Evolutionary conservation across 1,140 invertebrate genomes (phyloP), one percentile per base, ranked within the genome.

Genomic region (Lucilia cuprina): DNA sequence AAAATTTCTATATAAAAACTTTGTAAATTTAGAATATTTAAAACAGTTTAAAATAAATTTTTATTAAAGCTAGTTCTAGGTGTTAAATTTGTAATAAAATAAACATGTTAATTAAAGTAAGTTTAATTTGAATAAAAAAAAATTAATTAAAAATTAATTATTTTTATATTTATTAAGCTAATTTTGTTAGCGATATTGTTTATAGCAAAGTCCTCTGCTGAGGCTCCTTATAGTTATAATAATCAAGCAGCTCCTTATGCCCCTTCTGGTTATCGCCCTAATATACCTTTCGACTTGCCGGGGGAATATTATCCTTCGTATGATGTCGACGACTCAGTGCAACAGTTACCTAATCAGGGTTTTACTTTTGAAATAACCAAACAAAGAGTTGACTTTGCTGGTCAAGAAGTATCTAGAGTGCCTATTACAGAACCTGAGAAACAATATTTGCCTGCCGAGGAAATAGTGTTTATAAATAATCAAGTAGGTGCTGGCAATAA

Each of bases 201-300:
- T 10, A 3, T 70, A 21, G 65, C 7, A 8, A 9, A n/a, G 3
- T 70, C 7, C 7, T 12, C 14, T 34, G 82, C 82, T 13, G 84
- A 84, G 77, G 84, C 82, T 70, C 80, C 80, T 2, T 65, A 21
- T 7, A 13, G 47, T 41, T 7, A 19, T 41, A 30, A 30, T 30
- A 30, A 30, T 30, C 25, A 30, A 30, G n/a, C 1, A 10, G 87
- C 86, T 4, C 87, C 88, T 1, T 91, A 91, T 86, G 83, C 88
- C 2, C 74, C 89, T 0, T 14, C 86, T 21, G 89, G 89, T 19
- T 90, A 87, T 89, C 88, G 88, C 9, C 89, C 89, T 2, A 75
- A 82, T 14, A 84, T 86, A 80, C 88, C 89, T 0, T 90, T 90
- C 30, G 84, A 87, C 34, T 55, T 89, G n/a, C 88, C 88, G 13